These are phyloP conservation scores for Coracopsis vasa DNA, from an alignment of 2,113 vertebrate genomes.

Conservation along the genomic window DNA sequence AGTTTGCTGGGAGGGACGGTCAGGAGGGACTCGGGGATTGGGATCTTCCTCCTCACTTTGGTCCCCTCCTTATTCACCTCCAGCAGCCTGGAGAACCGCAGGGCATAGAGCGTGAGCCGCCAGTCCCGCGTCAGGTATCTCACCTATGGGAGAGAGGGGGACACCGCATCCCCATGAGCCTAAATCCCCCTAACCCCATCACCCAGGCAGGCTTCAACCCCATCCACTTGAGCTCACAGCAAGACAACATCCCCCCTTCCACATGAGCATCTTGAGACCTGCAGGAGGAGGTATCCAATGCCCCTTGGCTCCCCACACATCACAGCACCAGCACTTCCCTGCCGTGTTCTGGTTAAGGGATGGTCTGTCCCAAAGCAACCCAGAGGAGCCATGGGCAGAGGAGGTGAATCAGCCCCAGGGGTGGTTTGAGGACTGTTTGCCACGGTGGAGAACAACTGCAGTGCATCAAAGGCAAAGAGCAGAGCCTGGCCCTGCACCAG, in stretches of 20 bases:
- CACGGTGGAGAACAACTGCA: neutral
- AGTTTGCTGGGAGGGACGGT: constrained; percentile 75
- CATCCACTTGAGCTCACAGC: rapidly evolving
- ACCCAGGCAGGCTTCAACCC: neutral
- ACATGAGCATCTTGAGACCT: rapidly evolving
- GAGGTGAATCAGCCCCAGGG: neutral
- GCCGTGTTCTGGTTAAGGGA: rapidly evolving
- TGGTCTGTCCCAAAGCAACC: neutral
- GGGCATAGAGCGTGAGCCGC: constrained; percentile 73
- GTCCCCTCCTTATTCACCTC: constrained; percentile 81
- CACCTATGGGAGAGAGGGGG: constrained; percentile 52
- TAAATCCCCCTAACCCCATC: neutral
- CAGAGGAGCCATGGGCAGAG: rapidly evolving
- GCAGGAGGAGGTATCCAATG: neutral
- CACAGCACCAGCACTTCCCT: neutral
- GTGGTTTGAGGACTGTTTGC: rapidly evolving
- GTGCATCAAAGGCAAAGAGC: rapidly evolving
- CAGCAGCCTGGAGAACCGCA: constrained; percentile 72
- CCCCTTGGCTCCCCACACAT: rapidly evolving
- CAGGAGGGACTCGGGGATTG: constrained; percentile 74
- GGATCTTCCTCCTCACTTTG: constrained; percentile 74
- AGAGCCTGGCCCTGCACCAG: neutral
- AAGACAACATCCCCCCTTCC: rapidly evolving
- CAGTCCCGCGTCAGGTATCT: constrained; percentile 80
- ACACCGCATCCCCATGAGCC: rapidly evolving